Evolutionary conservation across 1,140 invertebrate species (phyloP).

Genomic region (Cyclina sinensis): DNA sequence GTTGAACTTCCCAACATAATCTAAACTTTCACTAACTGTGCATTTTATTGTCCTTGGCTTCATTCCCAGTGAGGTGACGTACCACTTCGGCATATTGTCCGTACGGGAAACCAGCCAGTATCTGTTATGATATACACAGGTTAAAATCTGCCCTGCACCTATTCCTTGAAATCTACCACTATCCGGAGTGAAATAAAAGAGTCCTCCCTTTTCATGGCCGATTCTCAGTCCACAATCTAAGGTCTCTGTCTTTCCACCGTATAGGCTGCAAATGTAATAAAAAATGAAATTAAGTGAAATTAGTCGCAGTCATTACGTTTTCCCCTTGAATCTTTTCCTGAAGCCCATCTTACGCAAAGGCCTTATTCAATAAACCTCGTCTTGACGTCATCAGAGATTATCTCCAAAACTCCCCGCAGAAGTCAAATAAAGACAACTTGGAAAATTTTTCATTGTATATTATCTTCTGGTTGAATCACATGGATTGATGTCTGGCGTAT

Average conservation of each 20-base stretch:
- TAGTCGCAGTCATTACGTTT: too few relatives aligned
- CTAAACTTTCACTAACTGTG: slow-evolving; percentile 67
- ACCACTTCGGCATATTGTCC: slow-evolving; percentile 79
- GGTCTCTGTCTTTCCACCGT: slow-evolving; percentile 27
- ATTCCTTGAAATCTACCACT: slow-evolving; percentile 66
- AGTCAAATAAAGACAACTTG: too few relatives aligned
- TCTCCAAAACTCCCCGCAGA: too few relatives aligned
- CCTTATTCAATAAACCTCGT: too few relatives aligned
- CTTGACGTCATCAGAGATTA: too few relatives aligned
- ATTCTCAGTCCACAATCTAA: slow-evolving; percentile 64
- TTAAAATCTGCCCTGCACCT: slow-evolving; percentile 28
- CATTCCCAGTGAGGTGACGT: slow-evolving; percentile 71
- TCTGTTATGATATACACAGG: slow-evolving; percentile 41
- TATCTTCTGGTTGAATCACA: too few relatives aligned
- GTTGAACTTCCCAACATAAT: slow-evolving; percentile 73
- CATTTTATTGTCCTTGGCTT: slow-evolving; percentile 58
- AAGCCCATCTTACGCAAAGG: too few relatives aligned
- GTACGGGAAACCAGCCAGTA: slow-evolving; percentile 73
- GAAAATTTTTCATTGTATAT: too few relatives aligned
- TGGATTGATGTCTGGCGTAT: too few relatives aligned
- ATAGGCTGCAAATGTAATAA: slow-evolving; percentile 54
- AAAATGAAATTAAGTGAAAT: too few relatives aligned
- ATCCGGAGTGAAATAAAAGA: slow-evolving; percentile 73
- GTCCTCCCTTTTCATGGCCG: slow-evolving; percentile 73
- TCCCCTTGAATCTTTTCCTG: too few relatives aligned